Base-by-base conservation (phyloP, 2,113 vertebrate species). In the Equus przewalskii region DNA sequence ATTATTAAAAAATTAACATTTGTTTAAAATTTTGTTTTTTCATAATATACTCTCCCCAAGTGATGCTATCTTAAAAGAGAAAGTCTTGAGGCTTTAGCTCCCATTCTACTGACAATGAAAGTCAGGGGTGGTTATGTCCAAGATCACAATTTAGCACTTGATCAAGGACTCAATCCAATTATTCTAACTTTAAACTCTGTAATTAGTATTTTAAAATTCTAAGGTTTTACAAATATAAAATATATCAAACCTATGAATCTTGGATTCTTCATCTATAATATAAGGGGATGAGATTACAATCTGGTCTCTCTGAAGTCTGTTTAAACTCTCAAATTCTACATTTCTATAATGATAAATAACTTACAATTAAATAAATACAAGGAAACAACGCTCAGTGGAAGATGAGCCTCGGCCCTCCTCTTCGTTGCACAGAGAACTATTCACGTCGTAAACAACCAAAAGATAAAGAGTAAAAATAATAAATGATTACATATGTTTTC, bases 401-500 rank as follows among this genome's bases (percentile, higher is more conserved):
- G 36, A 26, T 51, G 19, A 54, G 21, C 54, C 22, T n/a, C 28
- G 21, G 51, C 3, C 65, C 12, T 19, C n/a, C 58, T 58, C 28
- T 89, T n/a, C 60, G 21, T 46, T 54, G 28, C 30, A 70, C 0
- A 79, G 33, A 81, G 19, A 64, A 93, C 12, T 69, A 75, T 46
- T 80, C 60, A 10, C 30, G 36, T 10, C 5, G 9, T 28, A 89
- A 90, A 76, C 8, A 24, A 69, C 24, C 75, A 41, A 92, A 86
- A 69, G 14, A 83, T 10, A 94, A 65, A 69, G 1, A 85, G 28
- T 41, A 67, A 92, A 84, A 88, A n/a, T 56, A 95, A 12, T 15
- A 30, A 2, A 41, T 15, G 65, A 97, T 87, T 21, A 70, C 82
- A 94, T 3, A 1, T 76, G 28, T 98, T 98, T 98, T 81, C 65